Conservation (phyloP, 2,797 vertebrate species). For the Chelmon rostratus region DNA sequence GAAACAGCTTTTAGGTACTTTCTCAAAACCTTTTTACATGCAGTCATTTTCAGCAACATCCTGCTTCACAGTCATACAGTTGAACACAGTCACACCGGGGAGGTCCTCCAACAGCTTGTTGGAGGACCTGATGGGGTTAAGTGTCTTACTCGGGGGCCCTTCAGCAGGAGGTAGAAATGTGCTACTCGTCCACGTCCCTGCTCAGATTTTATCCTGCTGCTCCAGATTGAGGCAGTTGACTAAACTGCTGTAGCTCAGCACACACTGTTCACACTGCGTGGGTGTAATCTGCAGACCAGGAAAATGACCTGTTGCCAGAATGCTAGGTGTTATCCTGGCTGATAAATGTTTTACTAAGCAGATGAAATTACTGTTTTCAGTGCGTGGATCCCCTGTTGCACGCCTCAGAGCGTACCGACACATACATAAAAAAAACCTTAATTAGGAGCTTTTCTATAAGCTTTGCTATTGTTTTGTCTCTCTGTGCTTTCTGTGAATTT, state of each 20-base stretch:
- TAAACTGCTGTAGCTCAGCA: not conserved
- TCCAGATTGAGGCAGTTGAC: not conserved
- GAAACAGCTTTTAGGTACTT: not conserved
- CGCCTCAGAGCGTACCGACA: not conserved
- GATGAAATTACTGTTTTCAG: conserved; percentile 58
- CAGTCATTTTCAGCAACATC: not conserved
- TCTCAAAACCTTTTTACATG: not conserved
- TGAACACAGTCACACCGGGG: not conserved
- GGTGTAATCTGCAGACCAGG: not conserved
- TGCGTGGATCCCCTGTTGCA: conserved; percentile 20
- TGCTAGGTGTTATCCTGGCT: conserved; percentile 11
- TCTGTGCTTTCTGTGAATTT: conserved; percentile 73
- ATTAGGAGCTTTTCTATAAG: conserved; percentile 68
- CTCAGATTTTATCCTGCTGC: not conserved
- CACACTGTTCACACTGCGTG: not conserved
- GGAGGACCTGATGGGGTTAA: not conserved
- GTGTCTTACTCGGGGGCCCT: not conserved
- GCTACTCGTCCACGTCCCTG: not conserved
- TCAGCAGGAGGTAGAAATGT: not conserved
- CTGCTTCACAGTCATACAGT: not conserved
- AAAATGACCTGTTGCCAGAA: conserved; percentile 3
- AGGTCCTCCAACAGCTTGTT: not conserved
- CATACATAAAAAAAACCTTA: conserved; percentile 35
- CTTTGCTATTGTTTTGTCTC: conserved; percentile 74
- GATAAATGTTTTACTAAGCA: conserved; percentile 54